These are phyloP conservation scores for Zosterops lateralis DNA, from an alignment of 2,113 vertebrate species.

Conservation along the genomic window DNA sequence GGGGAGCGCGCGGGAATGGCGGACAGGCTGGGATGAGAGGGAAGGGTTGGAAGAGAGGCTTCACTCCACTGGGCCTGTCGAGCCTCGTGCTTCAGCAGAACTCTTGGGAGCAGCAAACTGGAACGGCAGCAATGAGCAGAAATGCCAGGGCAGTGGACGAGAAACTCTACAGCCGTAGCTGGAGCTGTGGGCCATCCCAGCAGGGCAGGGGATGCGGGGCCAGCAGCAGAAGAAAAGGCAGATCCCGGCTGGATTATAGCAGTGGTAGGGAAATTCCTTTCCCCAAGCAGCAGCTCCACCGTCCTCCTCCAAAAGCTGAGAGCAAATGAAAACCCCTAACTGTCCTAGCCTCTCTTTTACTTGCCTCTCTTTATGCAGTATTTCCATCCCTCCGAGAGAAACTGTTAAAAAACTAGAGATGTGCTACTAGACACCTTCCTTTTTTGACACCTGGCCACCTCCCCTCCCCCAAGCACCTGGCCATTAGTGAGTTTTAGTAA, in stretches of 20 bases:
- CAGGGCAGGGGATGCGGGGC: not conserved
- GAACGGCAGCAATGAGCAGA: not conserved
- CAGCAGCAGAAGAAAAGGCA: not conserved
- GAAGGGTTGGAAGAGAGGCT: not conserved
- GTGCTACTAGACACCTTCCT: not conserved
- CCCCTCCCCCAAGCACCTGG: not conserved
- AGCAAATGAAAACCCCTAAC: not conserved
- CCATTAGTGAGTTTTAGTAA: not conserved
- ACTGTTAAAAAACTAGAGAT: not conserved
- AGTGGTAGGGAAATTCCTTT: not conserved
- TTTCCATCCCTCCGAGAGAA: not conserved
- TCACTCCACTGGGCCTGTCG: not conserved
- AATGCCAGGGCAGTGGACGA: not conserved
- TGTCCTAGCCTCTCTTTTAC: not conserved
- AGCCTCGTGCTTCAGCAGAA: not conserved
- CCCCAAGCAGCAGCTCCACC: not conserved
- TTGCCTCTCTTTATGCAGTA: not conserved
- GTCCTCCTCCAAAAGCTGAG: not conserved
- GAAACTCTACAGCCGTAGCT: not conserved
- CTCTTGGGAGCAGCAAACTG: not conserved
- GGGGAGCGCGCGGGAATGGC: not conserved
- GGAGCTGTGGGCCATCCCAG: not conserved
- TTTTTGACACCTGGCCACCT: not conserved
- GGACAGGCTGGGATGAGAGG: too few relatives aligned
- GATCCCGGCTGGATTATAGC: not conserved